Evolutionary conservation across 2,113 vertebrate species (phyloP).

Genomic region (Plestiodon gilberti): DNA sequence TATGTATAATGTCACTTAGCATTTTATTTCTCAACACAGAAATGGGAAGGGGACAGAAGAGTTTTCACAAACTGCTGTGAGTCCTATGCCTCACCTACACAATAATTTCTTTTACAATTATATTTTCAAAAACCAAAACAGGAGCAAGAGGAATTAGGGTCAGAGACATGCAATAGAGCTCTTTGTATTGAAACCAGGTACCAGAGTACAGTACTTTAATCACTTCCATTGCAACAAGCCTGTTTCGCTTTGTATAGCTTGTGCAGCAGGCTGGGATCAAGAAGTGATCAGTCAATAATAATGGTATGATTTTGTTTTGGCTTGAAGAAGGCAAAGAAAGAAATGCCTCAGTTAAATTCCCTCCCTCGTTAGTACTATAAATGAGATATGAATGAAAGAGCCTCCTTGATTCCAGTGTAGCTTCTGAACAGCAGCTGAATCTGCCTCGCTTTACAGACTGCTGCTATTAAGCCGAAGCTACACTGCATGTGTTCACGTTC

Average conservation of each 20-base stretch:
- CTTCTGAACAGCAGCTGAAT: neutral
- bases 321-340: neutral
- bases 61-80: neutral
- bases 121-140: neutral
- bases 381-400: neutral
- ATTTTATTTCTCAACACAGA: neutral
- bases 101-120: neutral
- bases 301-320: neutral
- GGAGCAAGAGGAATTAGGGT: neutral
- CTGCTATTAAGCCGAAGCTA: rapidly evolving
- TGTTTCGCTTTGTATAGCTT: slow-evolving; percentile 22
- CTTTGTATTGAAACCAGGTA: neutral
- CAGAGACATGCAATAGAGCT: neutral
- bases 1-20: neutral
- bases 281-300: slow-evolving; percentile 18
- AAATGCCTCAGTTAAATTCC: slow-evolving; percentile 16
- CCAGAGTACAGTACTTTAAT: slow-evolving; percentile 26
- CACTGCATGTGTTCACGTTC: no score
- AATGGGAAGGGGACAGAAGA: neutral
- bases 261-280: slow-evolving; percentile 19
- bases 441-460: neutral
- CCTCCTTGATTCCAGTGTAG: neutral
- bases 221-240: slow-evolving; percentile 19
- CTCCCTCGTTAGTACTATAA: neutral
- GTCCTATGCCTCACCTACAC: neutral